These are phyloP conservation scores for Zelostemma sp. DNA, from an alignment of 1,140 invertebrate genomes.

Conservation along the genomic window DNA sequence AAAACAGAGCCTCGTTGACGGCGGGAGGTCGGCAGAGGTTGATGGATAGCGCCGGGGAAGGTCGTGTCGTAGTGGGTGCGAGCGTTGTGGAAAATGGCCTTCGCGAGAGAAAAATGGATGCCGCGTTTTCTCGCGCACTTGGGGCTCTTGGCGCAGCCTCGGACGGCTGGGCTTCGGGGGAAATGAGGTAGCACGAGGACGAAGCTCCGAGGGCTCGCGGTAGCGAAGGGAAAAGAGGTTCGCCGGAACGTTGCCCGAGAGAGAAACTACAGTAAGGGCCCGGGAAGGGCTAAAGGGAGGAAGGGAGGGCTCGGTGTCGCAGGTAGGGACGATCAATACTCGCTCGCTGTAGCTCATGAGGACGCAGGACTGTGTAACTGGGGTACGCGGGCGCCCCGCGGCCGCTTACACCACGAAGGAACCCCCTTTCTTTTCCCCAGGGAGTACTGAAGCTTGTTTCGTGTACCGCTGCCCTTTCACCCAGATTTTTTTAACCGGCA, in stretches of 20 bases:
- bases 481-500: not conserved
- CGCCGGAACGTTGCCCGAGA: not conserved
- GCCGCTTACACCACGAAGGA: not conserved
- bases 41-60: not conserved
- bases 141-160: not conserved
- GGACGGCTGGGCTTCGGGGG: not conserved
- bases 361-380: constrained; percentile 6
- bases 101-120: not conserved
- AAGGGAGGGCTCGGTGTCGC: not conserved
- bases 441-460: not conserved
- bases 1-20: constrained; percentile 1
- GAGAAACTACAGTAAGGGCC: constrained; percentile 8
- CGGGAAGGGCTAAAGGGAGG: not conserved
- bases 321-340: constrained; percentile 10
- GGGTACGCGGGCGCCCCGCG: constrained; percentile 3
- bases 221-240: constrained; percentile 2
- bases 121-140: not conserved
- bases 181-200: not conserved
- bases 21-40: not conserved
- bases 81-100: not conserved
- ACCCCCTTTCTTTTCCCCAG: not conserved
- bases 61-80: not conserved
- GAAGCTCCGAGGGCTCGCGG: too few relatives aligned
- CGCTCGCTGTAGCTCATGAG: not conserved
- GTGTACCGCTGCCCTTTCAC: not conserved